phyloP scores from a whole-genome alignment of 2,797 vertebrate genomes.

The Pagetopsis macropterus region DNA sequence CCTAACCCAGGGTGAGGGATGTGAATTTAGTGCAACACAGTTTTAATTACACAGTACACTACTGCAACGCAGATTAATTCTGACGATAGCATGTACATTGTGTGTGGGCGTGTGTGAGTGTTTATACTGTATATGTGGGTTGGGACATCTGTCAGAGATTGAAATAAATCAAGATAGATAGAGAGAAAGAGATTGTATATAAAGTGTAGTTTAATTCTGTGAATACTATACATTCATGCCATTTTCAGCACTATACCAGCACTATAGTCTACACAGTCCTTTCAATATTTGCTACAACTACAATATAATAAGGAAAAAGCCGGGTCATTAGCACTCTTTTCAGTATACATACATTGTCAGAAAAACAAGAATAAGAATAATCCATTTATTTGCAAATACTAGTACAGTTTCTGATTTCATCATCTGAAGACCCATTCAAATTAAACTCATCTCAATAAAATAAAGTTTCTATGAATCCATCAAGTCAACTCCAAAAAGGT shows the following conservation, averaged over 20 bases:
- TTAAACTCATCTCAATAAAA: neutral
- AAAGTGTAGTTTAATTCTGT: too few relatives aligned
- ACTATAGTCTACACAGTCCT: neutral
- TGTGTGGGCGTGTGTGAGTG: conserved; percentile 10
- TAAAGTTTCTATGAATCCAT: neutral
- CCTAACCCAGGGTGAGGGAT: conserved; percentile 17
- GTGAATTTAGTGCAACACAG: conserved; percentile 1
- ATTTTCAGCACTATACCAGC: too few relatives aligned
- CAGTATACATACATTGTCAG: too few relatives aligned
- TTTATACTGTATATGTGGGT: conserved; percentile 7
- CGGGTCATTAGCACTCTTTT: neutral
- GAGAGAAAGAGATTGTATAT: neutral
- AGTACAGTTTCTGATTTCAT: neutral
- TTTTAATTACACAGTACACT: conserved; percentile 41
- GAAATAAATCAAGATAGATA: neutral
- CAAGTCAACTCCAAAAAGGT: neutral
- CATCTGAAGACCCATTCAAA: neutral
- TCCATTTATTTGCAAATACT: too few relatives aligned
- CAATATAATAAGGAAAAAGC: neutral
- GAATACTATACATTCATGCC: too few relatives aligned
- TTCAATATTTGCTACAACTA: neutral
- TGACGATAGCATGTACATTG: neutral
- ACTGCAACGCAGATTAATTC: conserved; percentile 39
- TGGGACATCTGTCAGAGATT: neutral
- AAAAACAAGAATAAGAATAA: too few relatives aligned